Evolutionary conservation across 2,888 invertebrate genomes (phyloP).

Genomic region (Stenodera caucasica): DNA sequence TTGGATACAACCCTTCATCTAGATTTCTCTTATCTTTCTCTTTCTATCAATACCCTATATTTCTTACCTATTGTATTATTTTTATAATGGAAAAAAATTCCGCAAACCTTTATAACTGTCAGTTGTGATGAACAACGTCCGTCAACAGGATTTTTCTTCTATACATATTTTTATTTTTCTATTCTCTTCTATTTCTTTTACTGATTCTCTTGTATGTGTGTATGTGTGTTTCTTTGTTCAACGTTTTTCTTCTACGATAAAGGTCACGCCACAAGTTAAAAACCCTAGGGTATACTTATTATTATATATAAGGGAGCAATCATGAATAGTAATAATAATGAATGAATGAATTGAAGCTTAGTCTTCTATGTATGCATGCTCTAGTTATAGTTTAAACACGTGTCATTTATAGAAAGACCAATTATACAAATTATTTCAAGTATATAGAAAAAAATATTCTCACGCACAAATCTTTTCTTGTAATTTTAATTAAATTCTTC

Average conservation of each 20-base stretch:
- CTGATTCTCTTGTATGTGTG: neutral
- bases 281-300: conserved; percentile 31
- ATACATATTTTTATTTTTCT: neutral
- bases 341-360: conserved; percentile 2
- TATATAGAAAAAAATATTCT: neutral
- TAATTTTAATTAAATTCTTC: neutral
- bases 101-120: conserved; percentile 27
- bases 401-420: conserved; percentile 4
- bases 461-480: neutral
- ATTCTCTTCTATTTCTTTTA: neutral
- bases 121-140: conserved; percentile 30
- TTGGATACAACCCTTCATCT: neutral
- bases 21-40: neutral
- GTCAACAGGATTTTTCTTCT: conserved; percentile 19
- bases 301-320: conserved; percentile 25
- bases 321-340: conserved; percentile 39
- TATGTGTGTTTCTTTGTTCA: conserved; percentile 7
- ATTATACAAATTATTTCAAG: neutral
- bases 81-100: conserved; percentile 4
- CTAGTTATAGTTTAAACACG: conserved; percentile 6
- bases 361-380: neutral
- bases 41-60: neutral
- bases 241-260: conserved; percentile 25
- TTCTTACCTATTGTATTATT: neutral
- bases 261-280: conserved; percentile 49